These are phyloP conservation scores for Pagrus major DNA, from an alignment of 2,113 vertebrate genomes.

Conservation along the genomic window DNA sequence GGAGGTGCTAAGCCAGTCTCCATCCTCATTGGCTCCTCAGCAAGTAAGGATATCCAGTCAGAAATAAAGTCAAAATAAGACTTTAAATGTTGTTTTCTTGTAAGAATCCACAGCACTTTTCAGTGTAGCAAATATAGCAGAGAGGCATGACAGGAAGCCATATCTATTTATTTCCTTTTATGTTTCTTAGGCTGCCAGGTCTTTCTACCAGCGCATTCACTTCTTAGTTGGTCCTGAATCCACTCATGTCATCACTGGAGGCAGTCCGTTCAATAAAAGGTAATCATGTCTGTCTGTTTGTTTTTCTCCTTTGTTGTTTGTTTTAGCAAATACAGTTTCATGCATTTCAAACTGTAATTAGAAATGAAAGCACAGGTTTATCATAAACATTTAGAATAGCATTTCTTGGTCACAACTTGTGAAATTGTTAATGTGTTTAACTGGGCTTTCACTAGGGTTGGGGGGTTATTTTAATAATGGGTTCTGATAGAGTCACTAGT, in stretches of 20 bases:
- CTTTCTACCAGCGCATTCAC: conserved; percentile 95
- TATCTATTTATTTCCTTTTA: not conserved
- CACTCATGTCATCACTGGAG: conserved; percentile 92
- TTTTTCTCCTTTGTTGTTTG: not conserved
- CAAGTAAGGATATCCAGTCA: conserved; percentile 74
- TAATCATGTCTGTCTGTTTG: conserved; percentile 57
- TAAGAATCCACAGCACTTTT: not conserved
- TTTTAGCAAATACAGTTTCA: not conserved
- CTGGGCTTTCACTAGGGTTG: not conserved
- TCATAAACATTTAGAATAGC: not conserved
- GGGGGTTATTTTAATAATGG: too few species aligned
- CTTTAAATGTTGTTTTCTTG: not conserved
- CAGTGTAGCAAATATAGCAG: not conserved
- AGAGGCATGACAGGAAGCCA: not conserved
- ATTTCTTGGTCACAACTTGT: not conserved
- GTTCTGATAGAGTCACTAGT: too few species aligned
- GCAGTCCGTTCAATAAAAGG: conserved; percentile 97
- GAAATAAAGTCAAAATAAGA: not conserved
- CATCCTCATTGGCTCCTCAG: conserved; percentile 88
- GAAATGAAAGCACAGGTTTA: not conserved
- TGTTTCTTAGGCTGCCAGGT: conserved; percentile 88
- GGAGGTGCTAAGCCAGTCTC: conserved; percentile 93
- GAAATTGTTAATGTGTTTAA: not conserved
- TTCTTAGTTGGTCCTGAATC: conserved; percentile 94
- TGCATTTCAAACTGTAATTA: not conserved